A percentile compares a stretch with the other conserved stretches of the same genome.
phyloP scores from a whole-genome alignment of 2,113 vertebrate genomes.

The Aptenodytes forsteri region DNA sequence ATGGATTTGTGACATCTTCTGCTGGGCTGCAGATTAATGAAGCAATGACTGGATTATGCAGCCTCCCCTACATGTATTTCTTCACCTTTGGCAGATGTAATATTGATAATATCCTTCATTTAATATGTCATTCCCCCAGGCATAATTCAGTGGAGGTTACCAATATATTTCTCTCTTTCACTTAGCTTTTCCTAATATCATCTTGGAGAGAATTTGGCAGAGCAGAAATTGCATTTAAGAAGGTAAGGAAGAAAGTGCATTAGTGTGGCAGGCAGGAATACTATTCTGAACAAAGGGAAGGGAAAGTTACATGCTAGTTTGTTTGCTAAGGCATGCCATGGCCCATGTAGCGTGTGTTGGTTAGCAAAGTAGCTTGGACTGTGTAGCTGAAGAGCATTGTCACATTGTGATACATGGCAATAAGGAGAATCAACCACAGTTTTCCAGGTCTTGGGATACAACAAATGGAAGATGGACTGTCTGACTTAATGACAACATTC shows the following conservation, averaged over 20 bases:
- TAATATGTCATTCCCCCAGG: not conserved
- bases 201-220: not conserved
- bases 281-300: not conserved
- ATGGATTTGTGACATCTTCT: slow-evolving; percentile 49
- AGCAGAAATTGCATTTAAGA: not conserved
- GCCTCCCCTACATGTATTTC: not conserved
- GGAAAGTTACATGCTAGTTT: not conserved
- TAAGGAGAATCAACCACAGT: not conserved
- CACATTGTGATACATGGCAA: not conserved
- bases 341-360: not conserved
- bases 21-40: slow-evolving; percentile 29
- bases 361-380: not conserved
- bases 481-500: not conserved
- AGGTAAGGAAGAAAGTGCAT: not conserved
- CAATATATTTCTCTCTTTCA: not conserved
- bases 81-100: slow-evolving; percentile 30
- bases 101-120: slow-evolving; percentile 31
- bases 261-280: not conserved
- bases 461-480: not conserved
- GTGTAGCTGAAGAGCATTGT: not conserved
- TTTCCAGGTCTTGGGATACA: not conserved
- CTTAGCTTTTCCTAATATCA: not conserved
- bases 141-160: slow-evolving; percentile 27
- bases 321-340: not conserved
- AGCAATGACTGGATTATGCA: slow-evolving; percentile 24